Base-by-base conservation (phyloP, 2,113 vertebrate species). In the Scalopus aquaticus region DNA sequence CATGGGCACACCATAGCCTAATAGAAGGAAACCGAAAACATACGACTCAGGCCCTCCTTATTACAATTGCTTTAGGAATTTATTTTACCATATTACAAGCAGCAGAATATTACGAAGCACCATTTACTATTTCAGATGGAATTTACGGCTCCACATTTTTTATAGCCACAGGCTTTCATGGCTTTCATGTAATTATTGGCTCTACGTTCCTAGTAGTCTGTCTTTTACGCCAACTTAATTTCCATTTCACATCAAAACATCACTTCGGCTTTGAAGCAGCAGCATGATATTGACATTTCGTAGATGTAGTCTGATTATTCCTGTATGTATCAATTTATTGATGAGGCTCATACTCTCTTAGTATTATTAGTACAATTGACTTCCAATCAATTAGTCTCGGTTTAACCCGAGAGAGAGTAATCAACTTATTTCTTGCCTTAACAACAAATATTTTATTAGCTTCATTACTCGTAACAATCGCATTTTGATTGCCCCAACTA, bases 51-150 rank as follows among this genome's bases (percentile, higher is more conserved):
- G 88, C 96, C 0, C 9, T 97, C 0, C 0, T 46, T 0, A 0
- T 95, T 0, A 97, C 97, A 0, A 46, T 98, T 0, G 0, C 89
- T 0, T 2, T 98, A 0, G 97, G 97, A 0, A 0, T 76, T 0
- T 93, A 93, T 0, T 93, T 70, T 1, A 79, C 42, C 0, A 0
- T 54, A 0, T 20, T 93, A 0, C 44, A 88, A 46, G 37, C 20
- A 0, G 51, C 35, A 1, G 84, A 93, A 8, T 81, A 93, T 0
- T 44, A 9, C 2, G 65, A 93, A 30, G 6, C 76, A 3, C 2
- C 70, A 5, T 88, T 76, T 5, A 64, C 56, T 0, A 46, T 76
- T 15, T 35, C 81, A 9, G 81, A 92, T 1, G 35, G 67, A 0
- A 0, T 90, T 0, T 83, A 65, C 5, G 79, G 79, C 0, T 83